A percentile compares a stretch with the other conserved stretches of the same genome.
Conservation (phyloP, 1,140 invertebrate genomes). For the Laupala kohalensis region DNA sequence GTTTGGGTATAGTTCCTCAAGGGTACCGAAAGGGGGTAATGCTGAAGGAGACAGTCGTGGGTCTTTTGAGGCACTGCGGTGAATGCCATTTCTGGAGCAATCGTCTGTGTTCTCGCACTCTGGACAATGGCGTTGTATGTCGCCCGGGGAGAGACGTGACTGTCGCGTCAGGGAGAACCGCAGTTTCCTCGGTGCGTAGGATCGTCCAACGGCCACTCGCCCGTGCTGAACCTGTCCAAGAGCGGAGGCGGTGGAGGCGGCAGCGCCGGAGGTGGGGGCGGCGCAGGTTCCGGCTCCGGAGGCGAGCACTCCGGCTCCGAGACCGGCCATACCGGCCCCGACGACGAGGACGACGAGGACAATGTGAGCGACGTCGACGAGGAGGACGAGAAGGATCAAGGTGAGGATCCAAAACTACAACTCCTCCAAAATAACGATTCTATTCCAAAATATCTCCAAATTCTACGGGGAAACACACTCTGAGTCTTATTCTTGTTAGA, state of each 20-base stretch:
- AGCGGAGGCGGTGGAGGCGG: conserved; percentile 46
- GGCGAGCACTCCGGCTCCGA: conserved; percentile 48
- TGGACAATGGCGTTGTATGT: too few species aligned
- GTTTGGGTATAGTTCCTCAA: too few species aligned
- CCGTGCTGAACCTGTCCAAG: conserved; percentile 78
- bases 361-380: conserved; percentile 61
- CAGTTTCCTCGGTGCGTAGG: conserved; percentile 36
- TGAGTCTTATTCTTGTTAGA: too few species aligned
- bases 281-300: conserved; percentile 21
- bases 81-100: too few species aligned
- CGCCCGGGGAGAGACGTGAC: too few species aligned
- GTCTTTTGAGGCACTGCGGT: too few species aligned
- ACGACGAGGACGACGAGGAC: conserved; percentile 61
- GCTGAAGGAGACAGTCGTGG: too few species aligned
- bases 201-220: conserved; percentile 77
- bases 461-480: too few species aligned
- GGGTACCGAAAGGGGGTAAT: too few species aligned
- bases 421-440: too few species aligned
- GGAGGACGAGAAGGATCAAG: conserved; percentile 75
- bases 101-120: too few species aligned
- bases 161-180: not conserved
- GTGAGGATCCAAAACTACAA: conserved; percentile 33
- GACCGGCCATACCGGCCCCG: conserved; percentile 32
- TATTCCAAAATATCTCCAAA: too few species aligned
- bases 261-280: conserved; percentile 46